Evolutionary conservation across 2,113 vertebrate species (phyloP).

Genomic region (Hydrolagus affinis): DNA sequence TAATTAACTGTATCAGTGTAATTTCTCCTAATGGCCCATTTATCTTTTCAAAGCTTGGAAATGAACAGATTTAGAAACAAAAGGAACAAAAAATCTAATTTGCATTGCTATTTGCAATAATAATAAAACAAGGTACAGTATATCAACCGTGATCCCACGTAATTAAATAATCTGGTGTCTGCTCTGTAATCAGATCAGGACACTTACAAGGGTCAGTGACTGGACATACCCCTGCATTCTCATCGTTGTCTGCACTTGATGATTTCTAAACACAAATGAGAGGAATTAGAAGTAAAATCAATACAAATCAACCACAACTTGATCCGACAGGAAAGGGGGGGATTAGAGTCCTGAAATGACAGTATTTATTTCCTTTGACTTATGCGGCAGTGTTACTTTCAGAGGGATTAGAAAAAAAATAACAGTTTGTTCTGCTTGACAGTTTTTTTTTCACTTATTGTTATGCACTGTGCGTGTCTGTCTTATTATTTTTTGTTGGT

Average conservation of each 20-base stretch:
- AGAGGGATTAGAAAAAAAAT: conserved; percentile 52
- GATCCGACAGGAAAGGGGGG: conserved; percentile 53
- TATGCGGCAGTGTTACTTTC: conserved; percentile 49
- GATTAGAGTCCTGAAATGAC: conserved; percentile 59
- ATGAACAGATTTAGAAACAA: conserved; percentile 50
- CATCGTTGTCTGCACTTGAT: conserved; percentile 51
- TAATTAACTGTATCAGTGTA: neutral
- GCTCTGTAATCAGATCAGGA: conserved; percentile 54
- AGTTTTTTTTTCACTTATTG: conserved; percentile 30
- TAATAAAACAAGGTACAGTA: neutral
- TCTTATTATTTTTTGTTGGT: conserved; percentile 37
- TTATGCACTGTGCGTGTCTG: conserved; percentile 28
- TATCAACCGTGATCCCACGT: conserved; percentile 39
- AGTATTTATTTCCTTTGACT: conserved; percentile 57
- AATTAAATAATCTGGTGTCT: conserved; percentile 67
- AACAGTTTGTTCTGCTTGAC: conserved; percentile 44
- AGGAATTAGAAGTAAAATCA: conserved; percentile 65
- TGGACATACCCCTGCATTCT: conserved; percentile 63
- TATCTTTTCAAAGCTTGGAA: conserved; percentile 27
- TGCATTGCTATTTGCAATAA: conserved; percentile 47
- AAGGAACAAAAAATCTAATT: conserved; percentile 51
- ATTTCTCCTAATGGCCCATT: neutral
- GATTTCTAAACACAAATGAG: conserved; percentile 62
- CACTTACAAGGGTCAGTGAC: conserved; percentile 52
- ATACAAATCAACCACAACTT: conserved; percentile 59